Base-by-base conservation (phyloP, 2,888 invertebrate species). In the Steromphala cineraria region DNA sequence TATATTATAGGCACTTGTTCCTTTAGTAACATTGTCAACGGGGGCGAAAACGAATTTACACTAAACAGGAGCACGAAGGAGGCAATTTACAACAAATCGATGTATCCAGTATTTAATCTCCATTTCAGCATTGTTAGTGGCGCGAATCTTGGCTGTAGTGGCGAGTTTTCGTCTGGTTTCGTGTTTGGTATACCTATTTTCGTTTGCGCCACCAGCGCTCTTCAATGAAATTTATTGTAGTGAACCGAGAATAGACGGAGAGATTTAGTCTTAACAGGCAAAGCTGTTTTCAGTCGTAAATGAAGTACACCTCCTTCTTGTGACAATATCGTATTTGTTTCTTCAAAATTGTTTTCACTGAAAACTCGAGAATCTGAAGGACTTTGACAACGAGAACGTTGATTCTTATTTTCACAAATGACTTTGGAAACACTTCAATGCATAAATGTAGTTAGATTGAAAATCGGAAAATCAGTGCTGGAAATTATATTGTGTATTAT, bases 81-180 rank as follows among this genome's bases (percentile, higher is more conserved):
- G 71, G 71, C 71, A 71, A 71, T 71, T 71, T 71, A 71, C 36
- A n/a, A 19, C 40, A 19, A 36, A 71, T 71, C 71, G 71, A 71
- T 71, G 71, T 40, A 71, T 71, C 31, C n/a, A 36, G 31, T 36
- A 71, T 71, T 71, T 71, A 71, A 71, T 71, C 71, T 71, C 71
- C 31, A 71, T 71, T 71, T 71, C 36, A 36, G 40, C 36, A 31
- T 71, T 71, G 71, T 71, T 71, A 71, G 71, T 71, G 71, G 71
- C 40, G 71, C 40, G 40, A 36, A 36, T 15, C 36, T 19, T 71
- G 71, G 36, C 40, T 40, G 71, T 36, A 36, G 40, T 19, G 36
- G 31, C 71, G 19, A 40, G 71, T 36, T 40, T 71, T 19, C 36
- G 71, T 71, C 36, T 40, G 40, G 31, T 40, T 71, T 36, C 31